Conservation (phyloP, 2,888 invertebrate species). For the Zaprionus lineosus region DNA sequence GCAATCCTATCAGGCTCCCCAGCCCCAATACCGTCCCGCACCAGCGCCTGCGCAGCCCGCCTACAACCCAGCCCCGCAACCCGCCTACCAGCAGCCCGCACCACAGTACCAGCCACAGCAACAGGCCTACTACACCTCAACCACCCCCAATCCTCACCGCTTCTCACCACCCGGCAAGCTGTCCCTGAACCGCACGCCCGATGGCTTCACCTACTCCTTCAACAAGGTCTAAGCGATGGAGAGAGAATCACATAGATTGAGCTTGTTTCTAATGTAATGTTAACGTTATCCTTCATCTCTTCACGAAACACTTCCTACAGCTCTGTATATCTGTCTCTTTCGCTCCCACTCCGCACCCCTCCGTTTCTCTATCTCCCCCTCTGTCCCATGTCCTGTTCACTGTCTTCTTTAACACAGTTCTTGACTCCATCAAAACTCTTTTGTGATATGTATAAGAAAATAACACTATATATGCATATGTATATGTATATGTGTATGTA, state of each 20-base stretch:
- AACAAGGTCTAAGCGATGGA: constrained; percentile 85
- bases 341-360: constrained; percentile 9
- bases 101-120: constrained; percentile 77
- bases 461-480: constrained; percentile 8
- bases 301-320: constrained; percentile 26
- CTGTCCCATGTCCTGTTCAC: constrained; percentile 12
- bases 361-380: constrained; percentile 12
- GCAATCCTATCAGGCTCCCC: constrained; percentile 80
- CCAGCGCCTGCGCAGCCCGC: constrained; percentile 71
- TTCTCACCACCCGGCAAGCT: constrained; percentile 94
- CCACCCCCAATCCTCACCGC: constrained; percentile 88
- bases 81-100: constrained; percentile 83
- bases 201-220: constrained; percentile 94
- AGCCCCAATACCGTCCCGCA: constrained; percentile 77
- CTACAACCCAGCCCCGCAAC: constrained; percentile 83
- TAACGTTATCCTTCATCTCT: constrained; percentile 38
- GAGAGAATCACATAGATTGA: constrained; percentile 73
- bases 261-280: constrained; percentile 61
- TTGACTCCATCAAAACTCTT: constrained; percentile 73
- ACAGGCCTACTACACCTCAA: constrained; percentile 82
- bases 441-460: constrained; percentile 73
- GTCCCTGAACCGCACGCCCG: constrained; percentile 92
- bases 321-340: constrained; percentile 18
- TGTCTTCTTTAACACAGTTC: constrained; percentile 37
- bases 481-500: constrained; percentile 7